These are phyloP conservation scores for Noctuana brunneofusca DNA, from an alignment of 2,888 invertebrate species.

Conservation along the genomic window DNA sequence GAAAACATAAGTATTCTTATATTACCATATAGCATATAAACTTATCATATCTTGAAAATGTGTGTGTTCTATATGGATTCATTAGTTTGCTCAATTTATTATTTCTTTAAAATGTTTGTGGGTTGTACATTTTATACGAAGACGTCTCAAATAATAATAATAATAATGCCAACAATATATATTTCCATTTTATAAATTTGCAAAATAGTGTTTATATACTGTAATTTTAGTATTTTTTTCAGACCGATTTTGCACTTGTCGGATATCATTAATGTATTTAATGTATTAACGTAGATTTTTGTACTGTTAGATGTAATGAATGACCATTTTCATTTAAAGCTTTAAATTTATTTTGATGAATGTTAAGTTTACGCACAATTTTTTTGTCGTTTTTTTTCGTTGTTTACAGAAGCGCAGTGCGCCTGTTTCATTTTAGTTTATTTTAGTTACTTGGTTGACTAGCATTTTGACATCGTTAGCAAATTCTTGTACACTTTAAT, in stretches of 20 bases:
- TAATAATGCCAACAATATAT: not conserved
- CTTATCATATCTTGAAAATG: too few species aligned
- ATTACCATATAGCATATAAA: too few species aligned
- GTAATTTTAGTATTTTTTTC: too few species aligned
- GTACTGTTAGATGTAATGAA: constrained; percentile 13
- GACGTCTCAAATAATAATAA: not conserved
- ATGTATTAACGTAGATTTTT: constrained; percentile 14
- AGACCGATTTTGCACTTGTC: not conserved
- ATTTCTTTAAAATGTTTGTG: not conserved
- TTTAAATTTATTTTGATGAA: constrained; percentile 29
- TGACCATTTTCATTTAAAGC: constrained; percentile 14
- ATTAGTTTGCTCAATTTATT: not conserved
- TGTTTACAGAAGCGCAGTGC: constrained; percentile 4
- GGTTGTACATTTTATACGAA: not conserved
- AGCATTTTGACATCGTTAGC: constrained; percentile 12
- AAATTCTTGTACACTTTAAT: constrained; percentile 10
- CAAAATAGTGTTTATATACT: not conserved
- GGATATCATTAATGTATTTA: not conserved
- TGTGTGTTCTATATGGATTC: not conserved
- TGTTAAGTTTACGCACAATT: constrained; percentile 27
- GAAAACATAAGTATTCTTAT: not conserved
- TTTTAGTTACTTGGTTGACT: constrained; percentile 20
- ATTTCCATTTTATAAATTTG: not conserved
- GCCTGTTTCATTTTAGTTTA: constrained; percentile 9
- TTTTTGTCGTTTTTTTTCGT: constrained; percentile 18